A percentile compares a stretch with the other conserved stretches of the same genome.
Conservation (phyloP, 2,797 vertebrate species). For the Sebastes iracundus region DNA sequence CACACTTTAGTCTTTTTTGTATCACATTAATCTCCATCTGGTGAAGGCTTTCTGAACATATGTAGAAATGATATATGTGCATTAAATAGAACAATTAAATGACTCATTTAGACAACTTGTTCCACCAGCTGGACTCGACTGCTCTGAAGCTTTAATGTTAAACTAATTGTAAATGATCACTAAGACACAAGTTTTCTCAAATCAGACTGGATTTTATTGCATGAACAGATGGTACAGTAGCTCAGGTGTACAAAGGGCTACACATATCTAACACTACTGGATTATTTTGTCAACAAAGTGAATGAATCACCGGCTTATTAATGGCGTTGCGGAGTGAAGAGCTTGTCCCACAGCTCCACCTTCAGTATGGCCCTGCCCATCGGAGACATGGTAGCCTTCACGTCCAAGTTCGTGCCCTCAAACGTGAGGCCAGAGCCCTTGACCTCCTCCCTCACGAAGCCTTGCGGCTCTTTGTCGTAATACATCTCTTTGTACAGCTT, state of each 20-base stretch:
- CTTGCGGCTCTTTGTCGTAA: constrained; percentile 45
- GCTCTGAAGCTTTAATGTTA: not conserved
- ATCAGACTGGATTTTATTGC: constrained; percentile 50
- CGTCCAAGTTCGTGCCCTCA: constrained; percentile 23
- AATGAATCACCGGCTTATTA: not conserved
- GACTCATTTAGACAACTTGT: not conserved
- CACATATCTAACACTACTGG: not conserved
- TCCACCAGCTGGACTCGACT: not conserved
- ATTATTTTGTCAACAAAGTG: not conserved
- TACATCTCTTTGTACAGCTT: constrained; percentile 76
- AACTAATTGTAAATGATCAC: not conserved
- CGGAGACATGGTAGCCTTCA: constrained; percentile 73
- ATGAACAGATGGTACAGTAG: constrained; percentile 8
- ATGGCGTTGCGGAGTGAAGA: not conserved
- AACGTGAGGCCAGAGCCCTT: constrained; percentile 35
- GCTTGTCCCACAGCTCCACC: constrained; percentile 78
- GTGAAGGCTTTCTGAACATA: not conserved
- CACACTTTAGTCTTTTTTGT: not conserved
- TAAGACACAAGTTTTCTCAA: not conserved
- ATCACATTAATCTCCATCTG: not conserved
- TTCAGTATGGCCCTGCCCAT: constrained; percentile 72
- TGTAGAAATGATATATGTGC: not conserved
- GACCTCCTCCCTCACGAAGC: constrained; percentile 48
- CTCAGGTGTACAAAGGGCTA: not conserved
- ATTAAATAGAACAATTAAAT: not conserved